These are phyloP conservation scores for Limanda limanda DNA, from an alignment of 2,113 vertebrate genomes.

Conservation along the genomic window DNA sequence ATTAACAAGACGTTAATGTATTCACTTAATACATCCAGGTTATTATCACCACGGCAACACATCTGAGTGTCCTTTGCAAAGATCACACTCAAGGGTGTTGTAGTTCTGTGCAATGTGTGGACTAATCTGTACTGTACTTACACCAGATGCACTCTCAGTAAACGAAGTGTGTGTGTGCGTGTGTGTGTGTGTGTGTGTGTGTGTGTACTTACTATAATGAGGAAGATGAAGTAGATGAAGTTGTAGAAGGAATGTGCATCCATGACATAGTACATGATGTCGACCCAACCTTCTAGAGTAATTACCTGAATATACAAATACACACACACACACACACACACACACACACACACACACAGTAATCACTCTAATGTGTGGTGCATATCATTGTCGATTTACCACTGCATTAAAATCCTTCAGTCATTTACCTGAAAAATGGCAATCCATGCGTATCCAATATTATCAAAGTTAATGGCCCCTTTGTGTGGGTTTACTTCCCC, in stretches of 20 bases:
- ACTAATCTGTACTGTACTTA: background rate
- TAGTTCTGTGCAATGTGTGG: slow-evolving; percentile 2
- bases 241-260: slow-evolving; percentile 83
- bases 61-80: background rate
- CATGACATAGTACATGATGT: slow-evolving; percentile 83
- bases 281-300: slow-evolving; percentile 80
- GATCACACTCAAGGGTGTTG: slow-evolving; percentile 14
- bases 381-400: background rate
- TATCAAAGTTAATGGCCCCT: slow-evolving; percentile 98
- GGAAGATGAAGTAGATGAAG: slow-evolving; percentile 82
- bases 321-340: slow-evolving; percentile 10
- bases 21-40: background rate
- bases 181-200: slow-evolving; percentile 5
- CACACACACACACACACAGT: background rate
- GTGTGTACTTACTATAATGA: slow-evolving; percentile 77
- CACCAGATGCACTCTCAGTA: background rate
- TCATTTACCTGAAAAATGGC: slow-evolving; percentile 95
- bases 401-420: background rate
- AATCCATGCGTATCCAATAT: slow-evolving; percentile 98
- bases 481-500: slow-evolving; percentile 96
- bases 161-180: background rate
- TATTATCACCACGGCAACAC: background rate
- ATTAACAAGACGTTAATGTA: background rate
- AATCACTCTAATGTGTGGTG: background rate
- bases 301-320: slow-evolving; percentile 68